These are phyloP conservation scores for Andrena flavipes DNA, from an alignment of 2,888 invertebrate genomes.

Conservation along the genomic window DNA sequence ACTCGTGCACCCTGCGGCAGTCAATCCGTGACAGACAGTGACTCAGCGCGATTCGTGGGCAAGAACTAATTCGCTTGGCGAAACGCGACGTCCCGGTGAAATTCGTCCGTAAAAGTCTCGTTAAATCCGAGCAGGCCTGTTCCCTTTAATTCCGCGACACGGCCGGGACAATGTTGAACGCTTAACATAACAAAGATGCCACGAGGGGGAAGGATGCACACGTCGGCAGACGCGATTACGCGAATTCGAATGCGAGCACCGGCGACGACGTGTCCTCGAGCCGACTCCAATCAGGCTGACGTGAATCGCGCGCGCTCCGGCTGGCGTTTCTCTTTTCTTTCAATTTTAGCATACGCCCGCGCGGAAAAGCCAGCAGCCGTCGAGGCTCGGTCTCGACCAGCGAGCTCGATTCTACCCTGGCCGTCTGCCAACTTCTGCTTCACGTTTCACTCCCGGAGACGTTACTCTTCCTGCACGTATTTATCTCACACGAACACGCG, in stretches of 20 bases:
- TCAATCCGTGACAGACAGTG: no score
- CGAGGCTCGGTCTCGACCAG: slow-evolving; percentile 56
- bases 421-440: slow-evolving; percentile 71
- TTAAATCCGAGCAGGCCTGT: slow-evolving; percentile 27
- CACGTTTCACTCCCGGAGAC: slow-evolving; percentile 54
- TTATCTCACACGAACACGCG: slow-evolving; percentile 51
- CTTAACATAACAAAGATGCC: slow-evolving; percentile 41
- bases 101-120: neutral
- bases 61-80: neutral
- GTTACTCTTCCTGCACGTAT: slow-evolving; percentile 40
- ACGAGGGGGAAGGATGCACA: slow-evolving; percentile 33
- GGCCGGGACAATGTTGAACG: slow-evolving; percentile 26
- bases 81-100: neutral
- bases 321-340: slow-evolving; percentile 73
- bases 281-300: slow-evolving; percentile 69
- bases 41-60: neutral
- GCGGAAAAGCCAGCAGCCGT: slow-evolving; percentile 58
- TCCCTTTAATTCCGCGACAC: slow-evolving; percentile 32
- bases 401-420: slow-evolving; percentile 74
- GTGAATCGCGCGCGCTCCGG: slow-evolving; percentile 51
- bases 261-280: slow-evolving; percentile 60
- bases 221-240: slow-evolving; percentile 66
- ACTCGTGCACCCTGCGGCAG: no score
- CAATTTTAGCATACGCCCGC: slow-evolving; percentile 77
- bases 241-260: slow-evolving; percentile 69